Base-by-base conservation (phyloP, 2,113 vertebrate species). In the Sisor rabdophorus region DNA sequence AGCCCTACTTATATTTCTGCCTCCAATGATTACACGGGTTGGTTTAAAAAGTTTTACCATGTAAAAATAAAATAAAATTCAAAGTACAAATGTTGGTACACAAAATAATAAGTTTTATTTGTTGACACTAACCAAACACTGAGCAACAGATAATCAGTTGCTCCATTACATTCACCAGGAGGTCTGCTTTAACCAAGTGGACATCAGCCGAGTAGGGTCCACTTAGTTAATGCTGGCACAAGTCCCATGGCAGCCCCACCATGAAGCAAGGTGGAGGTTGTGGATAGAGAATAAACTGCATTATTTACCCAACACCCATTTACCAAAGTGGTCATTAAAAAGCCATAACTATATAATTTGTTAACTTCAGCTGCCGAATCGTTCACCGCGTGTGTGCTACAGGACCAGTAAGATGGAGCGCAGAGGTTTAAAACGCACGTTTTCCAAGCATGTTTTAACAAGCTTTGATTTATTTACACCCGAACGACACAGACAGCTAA, bases 241-340 rank as follows among this genome's bases (percentile, higher is more conserved):
- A 87, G 91, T 92, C 94, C 94, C 89, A 90, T 92, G 92, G 93
- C 94, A 95, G 91, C 91, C 91, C 92, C 44, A 93, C 92, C 93
- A 93, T 36, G 22, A 30, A 47, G 26, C 17, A 16, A 12, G 54
- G 17, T 91, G 91, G 91, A 93, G 92, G 91, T 92, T 86, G 90
- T 92, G 92, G 47, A 90, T 50, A 92, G 93, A 93, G 93, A 96
- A 96, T 96, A 95, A 96, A 96, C 92, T 95, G 95, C 94, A 96
- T 95, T 93, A 96, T 97, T 98, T 97, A 95, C 93, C 95, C 95
- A 95, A 96, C 94, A 95, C 95, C 92, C 93, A 93, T 94, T 95
- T 92, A 92, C 93, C 92, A 87, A 80, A 91, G 93, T 87, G 91
- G 91, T 93, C 89, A 92, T 95, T 95, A 95, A 96, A 95, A 94